phyloP scores from a whole-genome alignment of 1,140 invertebrate genomes.

The Trialeurodes vaporariorum region DNA sequence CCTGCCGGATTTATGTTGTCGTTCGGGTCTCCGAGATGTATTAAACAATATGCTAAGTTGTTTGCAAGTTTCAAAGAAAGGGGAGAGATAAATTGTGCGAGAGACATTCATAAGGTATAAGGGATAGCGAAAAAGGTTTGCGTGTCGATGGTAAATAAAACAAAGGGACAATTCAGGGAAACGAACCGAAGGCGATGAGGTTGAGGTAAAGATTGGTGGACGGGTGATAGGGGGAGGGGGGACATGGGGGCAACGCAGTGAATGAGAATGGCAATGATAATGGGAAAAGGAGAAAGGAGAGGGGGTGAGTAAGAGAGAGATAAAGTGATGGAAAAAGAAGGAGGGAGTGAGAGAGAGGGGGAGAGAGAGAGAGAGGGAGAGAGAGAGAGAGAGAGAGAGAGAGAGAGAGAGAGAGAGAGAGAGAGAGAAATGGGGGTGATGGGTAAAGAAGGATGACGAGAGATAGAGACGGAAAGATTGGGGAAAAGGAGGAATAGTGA shows the following conservation, averaged over 20 bases:
- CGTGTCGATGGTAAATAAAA: constrained; percentile 2
- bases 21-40: no score
- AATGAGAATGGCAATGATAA: no score
- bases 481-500: constrained; percentile 8
- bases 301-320: constrained; percentile 5
- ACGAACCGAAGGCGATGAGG: constrained; percentile 18
- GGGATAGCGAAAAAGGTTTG: background rate
- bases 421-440: no score
- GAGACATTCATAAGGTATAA: constrained; percentile 16
- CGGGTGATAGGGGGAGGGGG: no score
- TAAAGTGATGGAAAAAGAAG: constrained; percentile 12
- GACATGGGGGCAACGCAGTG: no score
- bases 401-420: constrained; percentile 20
- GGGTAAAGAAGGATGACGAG: no score
- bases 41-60: no score
- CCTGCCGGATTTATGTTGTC: no score
- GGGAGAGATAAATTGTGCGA: constrained; percentile 16
- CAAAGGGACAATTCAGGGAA: constrained; percentile 11
- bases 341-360: constrained; percentile 9
- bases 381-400: constrained; percentile 9
- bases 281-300: no score
- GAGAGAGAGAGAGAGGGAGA: background rate
- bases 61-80: no score
- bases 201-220: constrained; percentile 9
- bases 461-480: constrained; percentile 27